phyloP scores from a whole-genome alignment of 1,140 invertebrate species.

The Mercenaria mercenaria region DNA sequence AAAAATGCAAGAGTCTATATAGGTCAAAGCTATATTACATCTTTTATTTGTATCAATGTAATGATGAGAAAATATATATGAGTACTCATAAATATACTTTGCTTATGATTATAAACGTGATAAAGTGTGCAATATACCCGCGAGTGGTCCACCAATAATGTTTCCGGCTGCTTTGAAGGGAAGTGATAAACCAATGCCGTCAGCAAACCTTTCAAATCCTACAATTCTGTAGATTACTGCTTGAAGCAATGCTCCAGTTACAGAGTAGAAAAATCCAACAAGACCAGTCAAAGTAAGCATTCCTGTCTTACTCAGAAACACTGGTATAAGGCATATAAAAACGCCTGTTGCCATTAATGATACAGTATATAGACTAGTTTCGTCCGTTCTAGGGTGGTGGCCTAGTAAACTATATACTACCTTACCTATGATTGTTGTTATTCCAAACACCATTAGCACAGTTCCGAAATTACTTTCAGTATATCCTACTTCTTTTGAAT shows the following conservation, averaged over 20 bases:
- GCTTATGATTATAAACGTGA: background rate
- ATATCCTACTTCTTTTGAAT: slow-evolving; percentile 13
- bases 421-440: slow-evolving; percentile 25
- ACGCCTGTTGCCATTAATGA: background rate
- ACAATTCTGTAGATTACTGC: slow-evolving; percentile 33
- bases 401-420: slow-evolving; percentile 18
- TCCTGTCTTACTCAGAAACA: background rate
- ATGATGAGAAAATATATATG: no score
- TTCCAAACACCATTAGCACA: slow-evolving; percentile 9
- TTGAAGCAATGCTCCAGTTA: slow-evolving; percentile 29
- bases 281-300: background rate
- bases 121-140: background rate
- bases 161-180: slow-evolving; percentile 48
- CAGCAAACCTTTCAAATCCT: slow-evolving; percentile 29
- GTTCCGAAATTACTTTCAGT: background rate
- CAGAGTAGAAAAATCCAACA: slow-evolving; percentile 49
- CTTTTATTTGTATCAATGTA: background rate
- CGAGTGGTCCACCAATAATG: slow-evolving; percentile 41
- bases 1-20: no score
- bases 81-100: no score
- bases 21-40: background rate
- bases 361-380: background rate
- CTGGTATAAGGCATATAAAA: slow-evolving; percentile 2
- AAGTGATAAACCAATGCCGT: slow-evolving; percentile 37
- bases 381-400: background rate